A percentile compares a stretch with the other conserved stretches of the same genome.
Evolutionary conservation across 2,888 invertebrate species (phyloP).

Genomic region (Elysia crispata): DNA sequence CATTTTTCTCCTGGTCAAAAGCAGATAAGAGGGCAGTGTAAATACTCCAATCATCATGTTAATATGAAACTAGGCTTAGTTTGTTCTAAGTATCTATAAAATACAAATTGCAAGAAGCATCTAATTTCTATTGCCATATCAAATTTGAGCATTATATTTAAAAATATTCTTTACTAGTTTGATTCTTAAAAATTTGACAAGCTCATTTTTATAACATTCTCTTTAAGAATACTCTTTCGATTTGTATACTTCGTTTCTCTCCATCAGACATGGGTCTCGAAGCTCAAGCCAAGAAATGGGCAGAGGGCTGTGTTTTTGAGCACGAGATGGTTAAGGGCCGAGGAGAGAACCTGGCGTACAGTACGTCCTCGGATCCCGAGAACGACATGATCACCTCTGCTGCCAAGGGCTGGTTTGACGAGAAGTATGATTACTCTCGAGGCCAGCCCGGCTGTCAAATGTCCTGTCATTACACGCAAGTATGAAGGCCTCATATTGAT

Average conservation of each 20-base stretch:
- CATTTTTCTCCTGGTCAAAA: no score
- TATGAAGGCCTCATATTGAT: conserved; percentile 33
- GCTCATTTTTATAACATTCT: no score
- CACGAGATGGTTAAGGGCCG: conserved; percentile 50
- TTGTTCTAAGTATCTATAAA: no score
- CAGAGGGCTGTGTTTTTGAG: conserved; percentile 49
- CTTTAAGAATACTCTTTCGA: no score
- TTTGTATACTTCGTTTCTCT: not conserved
- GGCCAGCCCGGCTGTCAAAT: conserved; percentile 45
- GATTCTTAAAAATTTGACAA: no score
- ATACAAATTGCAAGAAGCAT: no score
- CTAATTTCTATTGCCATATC: no score
- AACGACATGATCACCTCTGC: conserved; percentile 41
- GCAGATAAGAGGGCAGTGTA: no score
- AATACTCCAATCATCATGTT: no score
- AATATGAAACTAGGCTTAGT: no score
- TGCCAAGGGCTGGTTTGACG: conserved; percentile 48
- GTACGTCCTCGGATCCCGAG: conserved; percentile 18
- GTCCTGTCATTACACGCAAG: conserved; percentile 55
- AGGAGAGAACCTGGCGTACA: conserved; percentile 55
- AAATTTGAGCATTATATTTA: no score
- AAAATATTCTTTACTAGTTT: no score
- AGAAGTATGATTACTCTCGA: conserved; percentile 49
- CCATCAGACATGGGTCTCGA: conserved; percentile 45
- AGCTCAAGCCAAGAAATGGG: conserved; percentile 46